phyloP scores from a whole-genome alignment of 1,140 invertebrate genomes.

The Zaprionus lachaisei region DNA sequence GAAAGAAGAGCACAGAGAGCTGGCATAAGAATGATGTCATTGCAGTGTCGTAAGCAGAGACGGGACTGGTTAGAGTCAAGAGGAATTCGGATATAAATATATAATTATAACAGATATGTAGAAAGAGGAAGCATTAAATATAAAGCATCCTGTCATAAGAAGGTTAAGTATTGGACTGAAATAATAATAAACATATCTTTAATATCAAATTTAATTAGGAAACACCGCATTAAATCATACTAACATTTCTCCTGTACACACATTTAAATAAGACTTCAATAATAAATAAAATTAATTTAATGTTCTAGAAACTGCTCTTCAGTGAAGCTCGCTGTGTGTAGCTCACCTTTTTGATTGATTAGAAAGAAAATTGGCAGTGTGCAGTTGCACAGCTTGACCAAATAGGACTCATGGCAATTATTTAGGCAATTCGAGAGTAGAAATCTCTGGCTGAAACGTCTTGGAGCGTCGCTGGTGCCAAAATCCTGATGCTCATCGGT shows the following conservation, averaged over 20 bases:
- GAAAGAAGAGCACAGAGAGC: slow-evolving; percentile 5
- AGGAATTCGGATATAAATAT: not conserved
- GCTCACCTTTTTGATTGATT: slow-evolving; percentile 49
- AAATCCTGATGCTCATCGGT: slow-evolving; percentile 55
- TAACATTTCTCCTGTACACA: no score
- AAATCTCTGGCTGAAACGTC: slow-evolving; percentile 38
- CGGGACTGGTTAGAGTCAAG: not conserved
- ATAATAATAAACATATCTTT: no score
- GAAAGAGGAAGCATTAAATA: not conserved
- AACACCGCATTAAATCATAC: no score
- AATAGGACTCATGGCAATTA: slow-evolving; percentile 70
- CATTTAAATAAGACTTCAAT: no score
- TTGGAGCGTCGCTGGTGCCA: slow-evolving; percentile 47
- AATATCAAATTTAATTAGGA: no score
- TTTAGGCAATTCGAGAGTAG: slow-evolving; percentile 64
- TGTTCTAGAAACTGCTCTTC: not conserved
- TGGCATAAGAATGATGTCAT: not conserved
- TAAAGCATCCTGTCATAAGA: not conserved
- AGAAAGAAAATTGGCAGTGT: slow-evolving; percentile 70
- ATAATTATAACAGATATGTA: not conserved
- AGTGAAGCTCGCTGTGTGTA: not conserved
- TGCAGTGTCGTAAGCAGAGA: not conserved
- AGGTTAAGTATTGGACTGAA: not conserved
- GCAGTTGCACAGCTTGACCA: slow-evolving; percentile 71
- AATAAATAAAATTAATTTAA: no score